A percentile compares a stretch with the other conserved stretches of the same genome.
Conservation (phyloP, 2,113 vertebrate genomes). For the Heliornis fulica region DNA sequence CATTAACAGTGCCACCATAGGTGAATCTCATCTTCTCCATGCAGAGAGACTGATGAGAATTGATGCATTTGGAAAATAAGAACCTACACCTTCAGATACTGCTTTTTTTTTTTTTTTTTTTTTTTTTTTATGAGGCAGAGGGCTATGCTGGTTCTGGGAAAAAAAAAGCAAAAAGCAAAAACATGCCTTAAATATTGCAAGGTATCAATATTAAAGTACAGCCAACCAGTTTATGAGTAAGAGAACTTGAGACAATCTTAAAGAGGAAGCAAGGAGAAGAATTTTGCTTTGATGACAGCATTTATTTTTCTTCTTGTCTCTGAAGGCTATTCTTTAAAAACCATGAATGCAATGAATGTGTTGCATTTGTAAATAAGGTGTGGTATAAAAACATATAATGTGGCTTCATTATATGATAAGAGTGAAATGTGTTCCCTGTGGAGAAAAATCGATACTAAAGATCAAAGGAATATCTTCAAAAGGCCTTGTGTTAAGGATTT, state of each 20-base stretch:
- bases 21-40: background rate
- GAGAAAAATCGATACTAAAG: background rate
- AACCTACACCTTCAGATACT: background rate
- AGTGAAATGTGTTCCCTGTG: background rate
- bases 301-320: background rate
- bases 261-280: background rate
- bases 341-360: background rate
- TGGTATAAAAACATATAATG: background rate
- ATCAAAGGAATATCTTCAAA: slow-evolving; percentile 21
- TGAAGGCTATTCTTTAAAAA: background rate
- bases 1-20: background rate
- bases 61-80: background rate
- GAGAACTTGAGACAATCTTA: background rate
- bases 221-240: background rate
- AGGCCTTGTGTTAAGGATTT: background rate
- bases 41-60: background rate
- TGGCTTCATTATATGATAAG: background rate
- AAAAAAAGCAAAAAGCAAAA: background rate
- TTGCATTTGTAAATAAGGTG: slow-evolving; percentile 19
- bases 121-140: background rate
- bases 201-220: background rate
- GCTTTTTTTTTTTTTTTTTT: background rate
- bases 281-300: background rate
- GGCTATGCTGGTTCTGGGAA: background rate
- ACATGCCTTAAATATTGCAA: background rate